Evolutionary conservation across 2,888 invertebrate genomes (phyloP), one percentile per base, ranked within the genome.

Genomic region (Athripsodes cinereus): DNA sequence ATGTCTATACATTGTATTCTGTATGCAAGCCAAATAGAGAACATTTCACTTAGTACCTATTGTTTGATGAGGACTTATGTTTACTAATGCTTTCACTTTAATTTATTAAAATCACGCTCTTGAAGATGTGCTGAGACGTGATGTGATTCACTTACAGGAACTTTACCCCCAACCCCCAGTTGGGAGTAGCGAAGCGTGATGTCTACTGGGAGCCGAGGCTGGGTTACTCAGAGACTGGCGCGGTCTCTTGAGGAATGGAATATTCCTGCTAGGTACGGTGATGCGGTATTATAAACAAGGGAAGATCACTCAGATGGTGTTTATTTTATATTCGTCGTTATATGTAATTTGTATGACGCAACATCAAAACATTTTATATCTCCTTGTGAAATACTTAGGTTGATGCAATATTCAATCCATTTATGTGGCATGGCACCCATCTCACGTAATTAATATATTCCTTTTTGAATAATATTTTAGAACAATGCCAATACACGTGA

Each of bases 51-150:
- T n/a, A n/a, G n/a, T n/a, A n/a, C n/a, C 8, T 40, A n/a, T 40
- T 40, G 40, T 40, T 40, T 40, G 40, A 3, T 16, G 2, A n/a
- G 16, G 16, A 8, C 40, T 40, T 40, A 13, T 16, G 40, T 40
- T 40, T 13, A n/a, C 31, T 31, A 31, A 31, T 31, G 31, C 31
- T 31, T 31, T 31, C 11, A 31, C 3, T 40, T 13, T 40, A 16
- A 40, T 40, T 40, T 40, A 40, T 40, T 40, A 40, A 40, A 40
- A 40, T 40, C 40, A 40, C 40, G 40, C 40, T 8, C 40, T 40
- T 13, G 2, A 40, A 8, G 40, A 40, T 40, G 40, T 13, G 40
- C 13, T 40, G 40, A 40, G 40, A 40, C 40, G 40, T 40, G 40
- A 40, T 40, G 40, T 40, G 40, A 40, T 40, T 40, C 13, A 40